Percentiles rank a stretch among this genome's conserved stretches.
These are phyloP conservation scores for Molorchus minor DNA, from an alignment of 2,888 invertebrate genomes.

Conservation along the genomic window DNA sequence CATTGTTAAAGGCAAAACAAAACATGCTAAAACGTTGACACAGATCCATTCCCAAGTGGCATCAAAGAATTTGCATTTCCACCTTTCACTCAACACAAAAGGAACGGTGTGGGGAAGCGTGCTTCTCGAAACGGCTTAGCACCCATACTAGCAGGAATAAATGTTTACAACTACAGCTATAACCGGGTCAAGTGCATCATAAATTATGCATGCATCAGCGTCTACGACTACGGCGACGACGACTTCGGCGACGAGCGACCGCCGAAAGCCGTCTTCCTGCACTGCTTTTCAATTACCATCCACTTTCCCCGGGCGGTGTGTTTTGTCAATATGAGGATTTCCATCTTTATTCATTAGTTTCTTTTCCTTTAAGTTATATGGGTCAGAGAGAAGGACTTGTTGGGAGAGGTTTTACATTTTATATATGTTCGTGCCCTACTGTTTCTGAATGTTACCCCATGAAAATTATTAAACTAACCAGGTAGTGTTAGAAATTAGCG, in stretches of 20 bases:
- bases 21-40: too few relatives aligned
- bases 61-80: too few relatives aligned
- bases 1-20: too few relatives aligned
- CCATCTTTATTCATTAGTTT: conserved; percentile 45
- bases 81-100: neutral
- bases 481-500: too few relatives aligned
- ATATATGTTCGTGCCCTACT: too few relatives aligned
- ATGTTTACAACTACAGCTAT: conserved; percentile 21
- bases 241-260: conserved; percentile 11
- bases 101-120: conserved; percentile 7
- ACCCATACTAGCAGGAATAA: conserved; percentile 5
- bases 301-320: conserved; percentile 40
- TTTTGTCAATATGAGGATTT: conserved; percentile 46
- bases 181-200: conserved; percentile 44
- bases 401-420: too few relatives aligned
- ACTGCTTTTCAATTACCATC: conserved; percentile 43
- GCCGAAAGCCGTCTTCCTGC: conserved; percentile 6
- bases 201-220: conserved; percentile 43
- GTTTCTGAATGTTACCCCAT: too few relatives aligned
- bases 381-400: too few relatives aligned
- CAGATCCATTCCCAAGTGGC: too few relatives aligned
- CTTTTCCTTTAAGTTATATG: too few relatives aligned
- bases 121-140: neutral
- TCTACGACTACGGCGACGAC: conserved; percentile 29
- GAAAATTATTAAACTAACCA: too few relatives aligned